A percentile compares a stretch with the other conserved stretches of the same genome.
Conservation (phyloP, 2,797 vertebrate species). For the Pipistrellus pygmaeus region DNA sequence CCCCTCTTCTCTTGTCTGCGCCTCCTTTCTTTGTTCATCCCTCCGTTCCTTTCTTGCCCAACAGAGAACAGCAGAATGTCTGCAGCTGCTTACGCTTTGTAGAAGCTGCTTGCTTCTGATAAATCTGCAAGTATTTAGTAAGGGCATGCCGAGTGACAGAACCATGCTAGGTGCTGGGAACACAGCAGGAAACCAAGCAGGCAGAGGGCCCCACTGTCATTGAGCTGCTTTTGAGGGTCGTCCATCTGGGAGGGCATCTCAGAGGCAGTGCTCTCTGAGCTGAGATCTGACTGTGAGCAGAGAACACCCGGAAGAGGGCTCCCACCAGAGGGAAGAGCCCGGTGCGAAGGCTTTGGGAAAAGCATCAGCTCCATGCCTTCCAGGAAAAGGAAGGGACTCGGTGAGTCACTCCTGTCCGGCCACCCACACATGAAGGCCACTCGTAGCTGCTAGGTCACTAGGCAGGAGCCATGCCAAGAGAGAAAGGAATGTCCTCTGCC, state of each 20-base stretch:
- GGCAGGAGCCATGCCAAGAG: not conserved
- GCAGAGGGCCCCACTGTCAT: not conserved
- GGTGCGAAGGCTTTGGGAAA: not conserved
- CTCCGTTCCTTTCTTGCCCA: constrained; percentile 23
- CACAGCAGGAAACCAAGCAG: not conserved
- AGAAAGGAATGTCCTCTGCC: not conserved
- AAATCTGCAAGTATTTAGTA: not conserved
- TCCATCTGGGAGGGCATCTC: not conserved
- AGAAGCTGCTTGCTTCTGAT: not conserved
- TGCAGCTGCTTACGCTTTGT: not conserved
- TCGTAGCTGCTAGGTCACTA: not conserved
- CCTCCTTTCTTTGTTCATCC: not conserved
- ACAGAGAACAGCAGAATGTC: constrained; percentile 14
- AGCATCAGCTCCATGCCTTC: not conserved
- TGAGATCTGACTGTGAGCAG: not conserved
- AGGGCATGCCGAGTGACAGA: not conserved
- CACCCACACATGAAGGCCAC: not conserved
- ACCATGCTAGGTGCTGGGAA: not conserved
- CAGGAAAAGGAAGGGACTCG: not conserved
- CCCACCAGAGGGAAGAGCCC: not conserved
- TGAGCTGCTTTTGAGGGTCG: not conserved
- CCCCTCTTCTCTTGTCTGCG: not conserved
- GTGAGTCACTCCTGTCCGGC: not conserved
- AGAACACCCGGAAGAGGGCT: not conserved
- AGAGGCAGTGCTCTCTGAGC: not conserved